Evolutionary conservation across 1,140 invertebrate genomes (phyloP).

Genomic region (Dolichoris vasculosae): DNA sequence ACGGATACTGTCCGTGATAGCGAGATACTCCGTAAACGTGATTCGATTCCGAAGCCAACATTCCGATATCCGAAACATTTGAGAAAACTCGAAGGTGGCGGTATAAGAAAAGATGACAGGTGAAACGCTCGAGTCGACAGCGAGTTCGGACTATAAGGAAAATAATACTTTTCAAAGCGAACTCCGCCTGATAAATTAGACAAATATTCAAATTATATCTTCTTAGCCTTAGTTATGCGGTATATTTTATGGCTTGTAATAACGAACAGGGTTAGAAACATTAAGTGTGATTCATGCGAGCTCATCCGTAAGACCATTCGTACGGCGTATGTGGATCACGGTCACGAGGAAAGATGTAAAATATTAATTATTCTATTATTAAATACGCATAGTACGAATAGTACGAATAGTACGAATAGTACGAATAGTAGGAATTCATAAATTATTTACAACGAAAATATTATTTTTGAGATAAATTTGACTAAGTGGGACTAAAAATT

Average conservation of each 20-base stretch:
- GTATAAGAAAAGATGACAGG: neutral
- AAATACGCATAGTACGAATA: too few species aligned
- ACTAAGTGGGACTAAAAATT: neutral
- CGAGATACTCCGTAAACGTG: neutral
- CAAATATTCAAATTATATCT: neutral
- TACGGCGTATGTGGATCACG: neutral
- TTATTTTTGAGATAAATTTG: neutral
- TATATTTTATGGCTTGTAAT: neutral
- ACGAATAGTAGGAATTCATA: neutral
- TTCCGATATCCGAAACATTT: neutral
- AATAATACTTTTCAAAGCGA: neutral
- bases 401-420: too few species aligned
- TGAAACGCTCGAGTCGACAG: neutral
- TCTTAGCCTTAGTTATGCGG: neutral
- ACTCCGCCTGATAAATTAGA: neutral
- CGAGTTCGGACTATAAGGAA: neutral
- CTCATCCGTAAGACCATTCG: neutral
- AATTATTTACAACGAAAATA: neutral
- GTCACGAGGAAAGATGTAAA: neutral
- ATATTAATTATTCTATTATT: neutral
- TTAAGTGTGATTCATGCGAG: neutral
- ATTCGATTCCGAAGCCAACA: neutral
- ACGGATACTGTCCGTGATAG: neutral
- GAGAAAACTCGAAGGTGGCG: neutral
- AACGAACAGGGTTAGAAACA: neutral